Evolutionary conservation across 2,797 vertebrate genomes (phyloP), one percentile per base, ranked within the genome.

Genomic region (Tragopan temminckii): DNA sequence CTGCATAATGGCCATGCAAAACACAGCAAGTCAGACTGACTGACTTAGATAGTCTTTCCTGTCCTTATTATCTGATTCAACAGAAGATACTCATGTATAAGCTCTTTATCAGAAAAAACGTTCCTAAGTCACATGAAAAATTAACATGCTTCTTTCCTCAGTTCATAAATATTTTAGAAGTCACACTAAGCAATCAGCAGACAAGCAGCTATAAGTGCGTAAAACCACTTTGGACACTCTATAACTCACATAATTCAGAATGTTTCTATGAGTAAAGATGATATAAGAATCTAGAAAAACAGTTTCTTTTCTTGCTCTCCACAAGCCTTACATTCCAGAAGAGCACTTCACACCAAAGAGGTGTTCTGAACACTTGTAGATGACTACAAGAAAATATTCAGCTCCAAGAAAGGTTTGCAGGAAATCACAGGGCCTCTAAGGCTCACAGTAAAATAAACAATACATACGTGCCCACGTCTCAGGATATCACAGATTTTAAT

Each of bases 81-180:
- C 4, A 7, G 3, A 53, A 55, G 57, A 20, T 46, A 33, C 42
- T 85, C 91, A 66, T 81, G 92, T 95, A 92, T 77, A 95, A 48
- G 42, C 75, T 91, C 57, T 70, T 55, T 9, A 50, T 21, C 29
- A 55, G 74, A 55, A 90, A 74, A 43, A 68, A n/a, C 11, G 75
- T 38, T 18, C 14, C 23, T 33, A 48, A 79, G 48, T 48, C 46
- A 72, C 23, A 48, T 86, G 53, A 96, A 78, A 66, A 70, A 90
- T 40, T 91, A 89, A 96, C 20, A 62, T 35, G 31, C 31, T 77
- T 78, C 33, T 93, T 50, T 89, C 75, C 74, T 89, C 59, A 64
- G 10, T 43, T 80, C 63, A 53, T 88, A 95, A 96, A 81, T 95
- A 92, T 90, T 95, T 87, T 74, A 89, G 36, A 70, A 68, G 50